These are phyloP conservation scores for Labrus mixtus DNA, from an alignment of 2,113 vertebrate species.

Conservation along the genomic window DNA sequence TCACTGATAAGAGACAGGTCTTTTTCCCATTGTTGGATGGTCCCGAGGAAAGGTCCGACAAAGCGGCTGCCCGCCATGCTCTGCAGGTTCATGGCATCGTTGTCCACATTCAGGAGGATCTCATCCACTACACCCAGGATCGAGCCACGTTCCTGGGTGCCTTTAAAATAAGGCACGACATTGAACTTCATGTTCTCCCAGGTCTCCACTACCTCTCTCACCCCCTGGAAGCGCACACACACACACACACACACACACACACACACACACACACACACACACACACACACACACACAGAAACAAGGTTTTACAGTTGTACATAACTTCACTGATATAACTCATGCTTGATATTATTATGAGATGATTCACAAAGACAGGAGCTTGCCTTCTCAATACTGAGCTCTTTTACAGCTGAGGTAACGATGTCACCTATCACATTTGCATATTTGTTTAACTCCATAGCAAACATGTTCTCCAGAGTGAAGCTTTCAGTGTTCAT, in stretches of 20 bases:
- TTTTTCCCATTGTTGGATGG: conserved; percentile 92
- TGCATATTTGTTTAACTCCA: conserved; percentile 91
- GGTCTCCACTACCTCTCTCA: conserved; percentile 91
- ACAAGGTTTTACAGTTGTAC: not conserved
- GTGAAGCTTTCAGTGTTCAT: conserved; percentile 92
- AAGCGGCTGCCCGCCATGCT: conserved; percentile 93
- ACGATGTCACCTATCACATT: conserved; percentile 91
- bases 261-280: not conserved
- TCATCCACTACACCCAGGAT: conserved; percentile 91
- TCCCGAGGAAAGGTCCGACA: conserved; percentile 91
- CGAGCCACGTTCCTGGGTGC: conserved; percentile 88
- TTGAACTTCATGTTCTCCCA: conserved; percentile 95
- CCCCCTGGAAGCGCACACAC: conserved; percentile 80
- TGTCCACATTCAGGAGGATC: conserved; percentile 91
- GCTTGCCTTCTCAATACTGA: conserved; percentile 92
- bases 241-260: not conserved
- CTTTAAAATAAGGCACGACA: conserved; percentile 89
- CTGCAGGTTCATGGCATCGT: conserved; percentile 92
- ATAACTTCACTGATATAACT: not conserved
- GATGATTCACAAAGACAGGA: not conserved
- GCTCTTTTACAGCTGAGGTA: conserved; percentile 91
- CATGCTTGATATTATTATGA: not conserved
- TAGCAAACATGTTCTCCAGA: conserved; percentile 96
- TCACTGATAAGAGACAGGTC: conserved; percentile 92
- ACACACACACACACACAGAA: not conserved